Evolutionary conservation across 2,888 invertebrate species (phyloP).

Genomic region (Horisme vitalbata): DNA sequence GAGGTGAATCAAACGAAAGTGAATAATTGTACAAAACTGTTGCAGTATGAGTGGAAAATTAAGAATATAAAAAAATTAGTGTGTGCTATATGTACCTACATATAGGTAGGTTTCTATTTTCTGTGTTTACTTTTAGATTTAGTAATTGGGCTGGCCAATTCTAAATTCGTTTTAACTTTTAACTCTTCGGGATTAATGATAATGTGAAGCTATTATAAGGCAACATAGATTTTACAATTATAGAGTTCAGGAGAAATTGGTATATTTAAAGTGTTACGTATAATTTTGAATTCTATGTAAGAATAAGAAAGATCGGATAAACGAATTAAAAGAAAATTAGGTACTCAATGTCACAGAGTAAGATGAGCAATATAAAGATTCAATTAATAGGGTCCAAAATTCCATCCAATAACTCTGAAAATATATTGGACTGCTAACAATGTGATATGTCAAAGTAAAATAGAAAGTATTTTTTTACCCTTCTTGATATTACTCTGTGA

Average conservation of each 20-base stretch:
- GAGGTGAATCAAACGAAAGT: constrained; percentile 43
- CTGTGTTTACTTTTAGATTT: constrained; percentile 47
- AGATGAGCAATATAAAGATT: constrained; percentile 57
- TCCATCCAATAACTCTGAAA: constrained; percentile 73
- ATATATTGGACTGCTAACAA: constrained; percentile 67
- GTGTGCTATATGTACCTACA: constrained; percentile 44
- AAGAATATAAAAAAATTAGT: constrained; percentile 39
- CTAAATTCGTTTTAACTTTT: constrained; percentile 47
- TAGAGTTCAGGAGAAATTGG: constrained; percentile 62
- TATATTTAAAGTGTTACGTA: constrained; percentile 65
- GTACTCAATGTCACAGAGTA: constrained; percentile 71
- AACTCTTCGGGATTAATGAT: constrained; percentile 58
- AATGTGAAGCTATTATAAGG: constrained; percentile 62
- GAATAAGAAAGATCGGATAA: constrained; percentile 56
- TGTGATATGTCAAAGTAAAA: constrained; percentile 69
- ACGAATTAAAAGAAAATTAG: constrained; percentile 50
- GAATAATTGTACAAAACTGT: constrained; percentile 51
- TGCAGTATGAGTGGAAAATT: constrained; percentile 32
- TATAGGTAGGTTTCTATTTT: constrained; percentile 46
- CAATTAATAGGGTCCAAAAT: constrained; percentile 78
- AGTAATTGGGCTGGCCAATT: constrained; percentile 53
- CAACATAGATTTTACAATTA: constrained; percentile 64
- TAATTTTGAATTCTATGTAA: constrained; percentile 67
- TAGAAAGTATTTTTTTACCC: constrained; percentile 65
- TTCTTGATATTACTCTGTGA: constrained; percentile 68